These are phyloP conservation scores for Drosophila simulans DNA, from an alignment of 1,140 invertebrate genomes.

Conservation along the genomic window DNA sequence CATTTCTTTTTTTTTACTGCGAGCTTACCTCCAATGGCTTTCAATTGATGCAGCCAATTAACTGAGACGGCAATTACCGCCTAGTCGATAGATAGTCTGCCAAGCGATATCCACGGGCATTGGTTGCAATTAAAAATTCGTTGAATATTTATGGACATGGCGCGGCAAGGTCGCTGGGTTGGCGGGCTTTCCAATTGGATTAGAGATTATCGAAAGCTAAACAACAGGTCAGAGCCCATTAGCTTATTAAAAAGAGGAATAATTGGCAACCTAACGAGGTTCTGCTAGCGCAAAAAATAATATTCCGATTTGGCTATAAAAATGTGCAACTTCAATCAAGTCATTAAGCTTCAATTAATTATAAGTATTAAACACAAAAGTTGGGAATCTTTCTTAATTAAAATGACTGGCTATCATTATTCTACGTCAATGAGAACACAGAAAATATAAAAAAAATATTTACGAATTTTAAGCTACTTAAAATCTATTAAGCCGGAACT, in stretches of 20 bases:
- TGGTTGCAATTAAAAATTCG: constrained; percentile 44
- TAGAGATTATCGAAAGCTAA: constrained; percentile 21
- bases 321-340: neutral
- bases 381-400: neutral
- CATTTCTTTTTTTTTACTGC: constrained; percentile 30
- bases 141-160: constrained; percentile 36
- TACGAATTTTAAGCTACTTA: neutral
- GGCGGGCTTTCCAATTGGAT: constrained; percentile 24
- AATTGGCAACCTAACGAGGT: neutral
- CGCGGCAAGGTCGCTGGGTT: constrained; percentile 29
- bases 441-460: neutral
- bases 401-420: neutral
- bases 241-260: constrained; percentile 18
- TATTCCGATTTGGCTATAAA: neutral
- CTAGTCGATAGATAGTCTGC: constrained; percentile 19
- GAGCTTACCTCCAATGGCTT: constrained; percentile 45
- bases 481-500: neutral
- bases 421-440: neutral
- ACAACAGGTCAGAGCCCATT: constrained; percentile 15
- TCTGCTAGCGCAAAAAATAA: neutral
- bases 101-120: constrained; percentile 25
- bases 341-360: constrained; percentile 15
- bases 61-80: constrained; percentile 41
- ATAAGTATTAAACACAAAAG: neutral
- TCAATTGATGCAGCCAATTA: constrained; percentile 65